Conservation (phyloP, 2,888 invertebrate genomes). For the Ectemnius lituratus region DNA sequence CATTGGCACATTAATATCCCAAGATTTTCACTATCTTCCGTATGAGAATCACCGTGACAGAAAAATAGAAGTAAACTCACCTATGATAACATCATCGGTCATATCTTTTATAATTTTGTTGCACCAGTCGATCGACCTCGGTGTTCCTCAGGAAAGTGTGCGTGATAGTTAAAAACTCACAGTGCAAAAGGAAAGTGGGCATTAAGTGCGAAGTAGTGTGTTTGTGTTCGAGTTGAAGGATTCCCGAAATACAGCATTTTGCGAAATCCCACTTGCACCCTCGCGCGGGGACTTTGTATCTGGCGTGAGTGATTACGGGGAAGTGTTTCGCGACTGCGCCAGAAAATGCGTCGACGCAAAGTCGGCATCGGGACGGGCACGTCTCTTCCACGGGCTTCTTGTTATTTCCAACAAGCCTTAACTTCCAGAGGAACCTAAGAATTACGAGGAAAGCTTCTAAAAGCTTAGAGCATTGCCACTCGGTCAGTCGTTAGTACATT, state of each 20-base stretch:
- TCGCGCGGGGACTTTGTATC: constrained; percentile 16
- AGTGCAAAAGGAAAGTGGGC: not conserved
- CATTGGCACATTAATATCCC: too few relatives aligned
- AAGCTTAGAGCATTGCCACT: constrained; percentile 1
- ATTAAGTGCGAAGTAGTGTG: constrained; percentile 1
- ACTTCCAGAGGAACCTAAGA: constrained; percentile 40
- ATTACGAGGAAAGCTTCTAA: constrained; percentile 1
- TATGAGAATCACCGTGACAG: too few relatives aligned
- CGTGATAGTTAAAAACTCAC: not conserved
- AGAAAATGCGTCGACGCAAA: constrained; percentile 70
- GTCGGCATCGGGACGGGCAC: constrained; percentile 66
- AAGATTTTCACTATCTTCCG: too few relatives aligned
- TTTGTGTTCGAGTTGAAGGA: constrained; percentile 2
- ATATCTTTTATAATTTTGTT: too few relatives aligned
- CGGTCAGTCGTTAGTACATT: not conserved
- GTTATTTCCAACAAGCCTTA: constrained; percentile 21
- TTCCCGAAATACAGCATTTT: not conserved
- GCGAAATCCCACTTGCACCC: not conserved
- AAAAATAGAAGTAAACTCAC: not conserved
- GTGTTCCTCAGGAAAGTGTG: not conserved
- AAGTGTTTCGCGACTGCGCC: constrained; percentile 38
- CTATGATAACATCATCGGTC: too few relatives aligned
- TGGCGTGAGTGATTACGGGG: constrained; percentile 13
- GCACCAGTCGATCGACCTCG: not conserved
- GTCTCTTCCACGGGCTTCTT: constrained; percentile 22